phyloP scores from a whole-genome alignment of 2,888 invertebrate genomes.

The Tenthredo scrophulariae region DNA sequence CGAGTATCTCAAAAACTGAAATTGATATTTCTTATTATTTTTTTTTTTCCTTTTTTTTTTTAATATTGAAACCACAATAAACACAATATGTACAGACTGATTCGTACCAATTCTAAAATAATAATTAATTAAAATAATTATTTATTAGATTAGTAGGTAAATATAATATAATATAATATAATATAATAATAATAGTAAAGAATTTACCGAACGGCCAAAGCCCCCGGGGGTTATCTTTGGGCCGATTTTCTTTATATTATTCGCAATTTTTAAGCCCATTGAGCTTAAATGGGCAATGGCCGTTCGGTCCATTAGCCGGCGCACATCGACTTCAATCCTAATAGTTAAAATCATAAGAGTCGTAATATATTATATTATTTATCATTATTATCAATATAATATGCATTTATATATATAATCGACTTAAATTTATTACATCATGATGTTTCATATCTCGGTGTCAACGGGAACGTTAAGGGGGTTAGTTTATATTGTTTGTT shows the following conservation, averaged over 20 bases:
- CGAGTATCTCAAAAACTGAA: background rate
- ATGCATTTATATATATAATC: constrained; percentile 57
- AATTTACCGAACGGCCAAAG: constrained; percentile 27
- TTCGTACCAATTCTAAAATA: constrained; percentile 65
- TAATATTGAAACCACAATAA: constrained; percentile 66
- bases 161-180: constrained; percentile 44
- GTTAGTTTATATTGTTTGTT: constrained; percentile 28
- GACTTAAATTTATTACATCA: constrained; percentile 66
- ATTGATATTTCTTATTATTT: background rate
- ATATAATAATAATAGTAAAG: constrained; percentile 34
- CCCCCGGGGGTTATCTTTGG: constrained; percentile 11
- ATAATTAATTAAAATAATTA: constrained; percentile 53
- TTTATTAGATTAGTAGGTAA: constrained; percentile 46
- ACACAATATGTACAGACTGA: constrained; percentile 72
- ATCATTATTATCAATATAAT: constrained; percentile 61
- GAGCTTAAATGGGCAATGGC: constrained; percentile 17
- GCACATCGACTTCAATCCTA: constrained; percentile 39
- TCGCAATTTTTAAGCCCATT: constrained; percentile 3
- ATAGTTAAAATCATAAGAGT: constrained; percentile 58
- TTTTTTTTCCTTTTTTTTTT: constrained; percentile 20
- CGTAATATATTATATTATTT: constrained; percentile 66
- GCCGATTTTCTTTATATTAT: constrained; percentile 21
- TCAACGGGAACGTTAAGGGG: constrained; percentile 40
- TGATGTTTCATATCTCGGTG: constrained; percentile 53
- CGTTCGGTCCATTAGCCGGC: constrained; percentile 22